Evolutionary conservation across 2,888 invertebrate genomes (phyloP).

Genomic region (Thecocarcelia acutangulata): DNA sequence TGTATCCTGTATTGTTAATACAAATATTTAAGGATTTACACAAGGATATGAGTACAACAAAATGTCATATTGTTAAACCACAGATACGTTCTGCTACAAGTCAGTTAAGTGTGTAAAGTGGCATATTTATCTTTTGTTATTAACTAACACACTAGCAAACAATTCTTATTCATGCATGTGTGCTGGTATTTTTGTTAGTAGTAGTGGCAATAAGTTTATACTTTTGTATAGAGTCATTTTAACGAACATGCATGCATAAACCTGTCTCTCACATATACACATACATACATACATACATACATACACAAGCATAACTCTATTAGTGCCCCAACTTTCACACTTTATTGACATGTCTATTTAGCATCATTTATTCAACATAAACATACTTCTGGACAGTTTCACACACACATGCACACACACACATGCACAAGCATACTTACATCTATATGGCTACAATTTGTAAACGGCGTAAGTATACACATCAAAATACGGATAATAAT

Average conservation of each 20-base stretch:
- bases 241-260: neutral
- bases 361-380: slow-evolving; percentile 38
- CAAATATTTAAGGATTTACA: neutral
- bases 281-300: slow-evolving; percentile 1
- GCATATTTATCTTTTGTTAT: slow-evolving; percentile 54
- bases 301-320: slow-evolving; percentile 26
- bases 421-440: neutral
- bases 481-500: slow-evolving; percentile 32
- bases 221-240: no score
- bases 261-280: neutral
- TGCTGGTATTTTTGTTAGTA: no score
- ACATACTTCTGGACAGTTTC: slow-evolving; percentile 16
- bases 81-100: slow-evolving; percentile 40
- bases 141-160: slow-evolving; percentile 5
- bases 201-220: no score
- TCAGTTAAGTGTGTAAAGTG: slow-evolving; percentile 62
- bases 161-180: neutral
- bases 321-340: slow-evolving; percentile 53
- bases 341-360: slow-evolving; percentile 67
- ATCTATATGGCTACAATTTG: no score
- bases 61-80: slow-evolving; percentile 57
- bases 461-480: neutral
- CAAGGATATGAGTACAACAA: slow-evolving; percentile 18
- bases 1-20: neutral
- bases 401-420: slow-evolving; percentile 3